Evolutionary conservation across 2,797 vertebrate genomes (phyloP).

Genomic region (Geotria australis): DNA sequence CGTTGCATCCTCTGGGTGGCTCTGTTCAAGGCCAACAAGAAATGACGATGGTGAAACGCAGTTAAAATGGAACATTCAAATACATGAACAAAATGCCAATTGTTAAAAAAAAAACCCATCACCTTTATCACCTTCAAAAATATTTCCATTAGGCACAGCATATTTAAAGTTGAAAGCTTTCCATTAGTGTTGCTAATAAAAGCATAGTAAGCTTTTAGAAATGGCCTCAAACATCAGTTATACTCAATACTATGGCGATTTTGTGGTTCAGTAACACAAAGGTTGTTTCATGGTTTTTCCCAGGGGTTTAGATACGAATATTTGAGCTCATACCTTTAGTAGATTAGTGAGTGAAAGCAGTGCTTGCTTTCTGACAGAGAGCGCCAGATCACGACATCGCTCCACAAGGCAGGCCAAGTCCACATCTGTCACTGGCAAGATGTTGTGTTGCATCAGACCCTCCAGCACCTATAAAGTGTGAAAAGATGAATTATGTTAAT

Average conservation of each 20-base stretch:
- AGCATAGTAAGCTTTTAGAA: neutral
- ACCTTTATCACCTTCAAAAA: too few species aligned
- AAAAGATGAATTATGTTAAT: neutral
- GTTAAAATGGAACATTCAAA: too few species aligned
- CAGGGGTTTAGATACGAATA: too few species aligned
- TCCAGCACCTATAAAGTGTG: slow-evolving; percentile 21
- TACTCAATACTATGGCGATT: neutral
- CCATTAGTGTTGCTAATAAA: neutral
- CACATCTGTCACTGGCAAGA: slow-evolving; percentile 15
- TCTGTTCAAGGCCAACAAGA: slow-evolving; percentile 10
- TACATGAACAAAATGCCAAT: too few species aligned
- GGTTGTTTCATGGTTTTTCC: too few species aligned
- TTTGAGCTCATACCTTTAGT: slow-evolving; percentile 23
- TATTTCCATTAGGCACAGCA: too few species aligned
- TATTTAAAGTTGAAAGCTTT: too few species aligned
- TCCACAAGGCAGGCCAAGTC: slow-evolving; percentile 30
- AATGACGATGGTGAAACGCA: neutral
- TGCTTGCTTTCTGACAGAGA: slow-evolving; percentile 67
- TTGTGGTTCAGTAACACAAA: too few species aligned
- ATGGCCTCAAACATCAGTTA: too few species aligned
- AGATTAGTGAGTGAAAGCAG: slow-evolving; percentile 49
- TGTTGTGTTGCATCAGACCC: slow-evolving; percentile 31
- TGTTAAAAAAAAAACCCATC: neutral
- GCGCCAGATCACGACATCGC: slow-evolving; percentile 42
- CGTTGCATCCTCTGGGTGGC: slow-evolving; percentile 11